Base-by-base conservation (phyloP, 2,888 invertebrate genomes). In the Melanotus villosus region DNA sequence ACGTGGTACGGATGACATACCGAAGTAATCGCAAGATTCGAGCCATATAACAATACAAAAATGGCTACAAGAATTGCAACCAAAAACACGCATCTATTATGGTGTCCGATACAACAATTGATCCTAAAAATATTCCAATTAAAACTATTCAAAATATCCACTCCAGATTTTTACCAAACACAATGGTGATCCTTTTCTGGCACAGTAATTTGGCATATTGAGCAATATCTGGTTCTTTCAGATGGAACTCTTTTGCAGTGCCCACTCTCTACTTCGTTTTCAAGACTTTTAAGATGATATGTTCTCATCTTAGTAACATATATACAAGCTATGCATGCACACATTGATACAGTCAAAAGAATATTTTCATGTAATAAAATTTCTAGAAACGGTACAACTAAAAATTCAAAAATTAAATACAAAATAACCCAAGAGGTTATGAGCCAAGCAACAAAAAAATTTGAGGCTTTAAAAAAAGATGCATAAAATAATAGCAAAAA, bases 21-120 rank as follows among this genome's bases (percentile, higher is more conserved):
- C n/a, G 95, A 92, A 0, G 95, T 96, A 75, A 96, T 85, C 1
- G 94, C 92, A 57, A 97, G 86, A 84, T 95, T 93, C 2, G 92
- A 90, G 45, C 94, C 94, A 82, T 93, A 91, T 41, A 91, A 77
- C 59, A 95, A 85, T 21, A 93, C 90, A 12, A 87, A 85, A 60
- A 92, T 86, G 3, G 91, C 90, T 77, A 90, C 89, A 52, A 90
- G 77, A 67, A 94, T 86, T 16, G 93, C 91, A 57, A 88, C 83
- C 54, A 95, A 80, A 81, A 93, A 97, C 83, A 91, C 91, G 57
- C 88, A 87, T 75, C 93, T 91, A 82, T 97, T 97, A 68, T 89
- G 90, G 74, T 90, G 89, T 9, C 95, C 92, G 72, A 97, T 89
- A 83, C 97, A 97, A 80, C 93, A 94, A 79, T 94, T 91, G 84